Percentiles rank a stretch among this genome's conserved stretches.
These are phyloP conservation scores for Xylota sylvarum DNA, from an alignment of 2,888 invertebrate genomes.

Conservation along the genomic window DNA sequence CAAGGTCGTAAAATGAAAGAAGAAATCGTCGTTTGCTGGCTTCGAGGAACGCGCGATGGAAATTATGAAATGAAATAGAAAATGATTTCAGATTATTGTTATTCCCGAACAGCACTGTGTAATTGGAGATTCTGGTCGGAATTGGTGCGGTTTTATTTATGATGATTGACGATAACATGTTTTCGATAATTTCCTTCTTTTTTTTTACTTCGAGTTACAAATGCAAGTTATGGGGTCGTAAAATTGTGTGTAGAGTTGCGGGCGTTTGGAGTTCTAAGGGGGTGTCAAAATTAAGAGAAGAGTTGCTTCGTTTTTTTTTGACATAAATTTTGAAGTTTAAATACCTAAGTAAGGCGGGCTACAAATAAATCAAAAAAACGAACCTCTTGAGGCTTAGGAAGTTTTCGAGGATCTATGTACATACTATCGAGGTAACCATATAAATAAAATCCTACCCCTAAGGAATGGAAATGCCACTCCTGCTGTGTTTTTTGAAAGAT, in stretches of 20 bases:
- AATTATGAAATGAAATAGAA: constrained; percentile 71
- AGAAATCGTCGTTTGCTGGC: constrained; percentile 26
- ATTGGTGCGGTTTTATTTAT: constrained; percentile 53
- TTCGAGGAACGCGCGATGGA: constrained; percentile 22
- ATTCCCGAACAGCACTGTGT: constrained; percentile 13
- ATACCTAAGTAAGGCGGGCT: not conserved
- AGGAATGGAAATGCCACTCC: not conserved
- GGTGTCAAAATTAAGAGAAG: not conserved
- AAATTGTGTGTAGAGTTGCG: constrained; percentile 8
- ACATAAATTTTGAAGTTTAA: not conserved
- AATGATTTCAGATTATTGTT: constrained; percentile 70
- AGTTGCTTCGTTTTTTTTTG: not conserved
- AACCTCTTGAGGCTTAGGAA: not conserved
- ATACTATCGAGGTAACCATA: not conserved
- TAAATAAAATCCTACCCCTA: not conserved
- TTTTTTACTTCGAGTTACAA: not conserved
- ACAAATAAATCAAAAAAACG: constrained; percentile 8
- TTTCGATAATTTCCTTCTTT: constrained; percentile 11
- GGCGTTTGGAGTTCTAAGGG: not conserved
- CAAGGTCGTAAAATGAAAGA: constrained; percentile 44
- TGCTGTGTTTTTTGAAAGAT: not conserved
- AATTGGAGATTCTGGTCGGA: constrained; percentile 50
- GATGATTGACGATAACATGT: constrained; percentile 59
- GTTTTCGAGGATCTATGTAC: not conserved
- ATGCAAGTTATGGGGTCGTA: constrained; percentile 19